Evolutionary conservation across 2,113 vertebrate genomes (phyloP).

Genomic region (Brachyhypopomus gauderio): DNA sequence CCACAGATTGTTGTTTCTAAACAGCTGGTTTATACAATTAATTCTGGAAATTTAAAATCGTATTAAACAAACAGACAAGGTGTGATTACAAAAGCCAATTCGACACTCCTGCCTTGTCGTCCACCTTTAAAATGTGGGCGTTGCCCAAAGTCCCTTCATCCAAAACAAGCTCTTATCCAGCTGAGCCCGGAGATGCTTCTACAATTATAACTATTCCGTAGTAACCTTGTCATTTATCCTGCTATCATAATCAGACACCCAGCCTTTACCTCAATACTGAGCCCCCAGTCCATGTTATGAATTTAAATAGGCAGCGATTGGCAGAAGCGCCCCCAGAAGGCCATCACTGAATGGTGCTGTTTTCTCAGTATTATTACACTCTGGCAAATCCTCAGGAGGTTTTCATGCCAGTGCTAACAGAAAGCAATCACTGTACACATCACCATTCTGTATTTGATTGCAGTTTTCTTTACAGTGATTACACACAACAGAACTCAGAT

Average conservation of each 20-base stretch:
- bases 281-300: background rate
- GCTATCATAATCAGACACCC: conserved; percentile 17
- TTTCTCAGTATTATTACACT: background rate
- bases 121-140: background rate
- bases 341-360: background rate
- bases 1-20: background rate
- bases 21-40: background rate
- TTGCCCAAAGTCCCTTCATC: background rate
- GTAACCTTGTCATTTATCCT: conserved; percentile 27
- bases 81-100: conserved; percentile 1
- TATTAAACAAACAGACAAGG: background rate
- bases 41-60: background rate
- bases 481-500: background rate
- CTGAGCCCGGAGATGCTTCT: conserved; percentile 22
- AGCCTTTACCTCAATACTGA: background rate
- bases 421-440: conserved; percentile 13
- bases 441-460: background rate
- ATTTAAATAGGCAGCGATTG: conserved; percentile 10
- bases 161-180: conserved; percentile 7
- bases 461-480: conserved; percentile 7
- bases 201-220: conserved; percentile 37
- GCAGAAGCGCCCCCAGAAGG: background rate
- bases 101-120: background rate
- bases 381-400: background rate
- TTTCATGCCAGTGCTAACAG: background rate